phyloP scores from a whole-genome alignment of 1,140 invertebrate genomes.

The Aphidius ervi region DNA sequence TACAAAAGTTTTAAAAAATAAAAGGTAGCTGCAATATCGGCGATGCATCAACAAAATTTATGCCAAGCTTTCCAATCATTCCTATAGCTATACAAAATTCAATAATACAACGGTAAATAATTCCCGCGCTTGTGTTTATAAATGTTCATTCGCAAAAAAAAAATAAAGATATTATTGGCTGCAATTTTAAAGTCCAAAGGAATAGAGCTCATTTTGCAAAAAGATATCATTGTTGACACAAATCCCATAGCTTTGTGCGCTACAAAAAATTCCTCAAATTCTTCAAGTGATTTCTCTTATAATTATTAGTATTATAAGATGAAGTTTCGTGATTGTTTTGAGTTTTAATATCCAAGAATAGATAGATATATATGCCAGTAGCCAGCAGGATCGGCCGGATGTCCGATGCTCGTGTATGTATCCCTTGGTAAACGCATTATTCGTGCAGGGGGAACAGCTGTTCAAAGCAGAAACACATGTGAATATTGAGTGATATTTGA shows the following conservation, averaged over 20 bases:
- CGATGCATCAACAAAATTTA: conserved; percentile 42
- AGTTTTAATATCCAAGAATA: background rate
- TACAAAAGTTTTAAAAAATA: conserved; percentile 28
- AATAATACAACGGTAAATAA: conserved; percentile 14
- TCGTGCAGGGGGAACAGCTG: conserved; percentile 26
- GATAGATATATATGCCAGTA: too few relatives aligned
- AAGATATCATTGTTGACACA: too few relatives aligned
- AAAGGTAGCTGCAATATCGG: conserved; percentile 47
- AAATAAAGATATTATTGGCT: conserved; percentile 36
- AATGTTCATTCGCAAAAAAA: conserved; percentile 22
- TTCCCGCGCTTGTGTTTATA: conserved; percentile 29
- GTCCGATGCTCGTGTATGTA: conserved; percentile 8
- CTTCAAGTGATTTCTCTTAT: too few relatives aligned
- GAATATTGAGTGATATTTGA: conserved; percentile 8
- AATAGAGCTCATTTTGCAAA: background rate
- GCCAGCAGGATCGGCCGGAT: conserved; percentile 15
- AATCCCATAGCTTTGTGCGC: too few relatives aligned
- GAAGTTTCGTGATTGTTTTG: background rate
- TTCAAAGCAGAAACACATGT: conserved; percentile 20
- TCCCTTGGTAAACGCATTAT: conserved; percentile 15
- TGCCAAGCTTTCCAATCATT: conserved; percentile 24
- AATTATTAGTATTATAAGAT: too few relatives aligned
- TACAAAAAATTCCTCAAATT: too few relatives aligned
- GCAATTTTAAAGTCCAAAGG: conserved; percentile 34
- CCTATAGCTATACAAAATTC: conserved; percentile 18